Evolutionary conservation across 2,888 invertebrate genomes (phyloP).

Genomic region (Dioctria linearis): DNA sequence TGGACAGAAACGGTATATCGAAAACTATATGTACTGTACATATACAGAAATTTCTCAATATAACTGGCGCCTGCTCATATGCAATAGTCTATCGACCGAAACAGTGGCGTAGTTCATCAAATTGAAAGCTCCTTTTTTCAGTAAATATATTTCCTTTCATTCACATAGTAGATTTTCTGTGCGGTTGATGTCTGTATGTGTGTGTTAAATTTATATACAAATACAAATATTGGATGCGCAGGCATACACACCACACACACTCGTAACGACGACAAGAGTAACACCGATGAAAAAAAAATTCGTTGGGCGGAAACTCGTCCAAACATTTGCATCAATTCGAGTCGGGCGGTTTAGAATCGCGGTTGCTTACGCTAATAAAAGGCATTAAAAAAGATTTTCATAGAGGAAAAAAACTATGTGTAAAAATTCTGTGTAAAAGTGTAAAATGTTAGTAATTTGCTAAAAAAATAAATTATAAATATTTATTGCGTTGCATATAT

Average conservation of each 20-base stretch:
- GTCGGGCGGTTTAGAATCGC: slow-evolving; percentile 67
- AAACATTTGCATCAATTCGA: slow-evolving; percentile 67
- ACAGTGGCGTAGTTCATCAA: slow-evolving; percentile 31
- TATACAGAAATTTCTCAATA: slow-evolving; percentile 26
- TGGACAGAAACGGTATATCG: too few species aligned
- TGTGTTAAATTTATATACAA: slow-evolving; percentile 32
- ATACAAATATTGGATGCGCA: slow-evolving; percentile 23
- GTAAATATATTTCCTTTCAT: slow-evolving; percentile 41
- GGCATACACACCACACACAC: background rate
- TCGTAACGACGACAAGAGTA: background rate
- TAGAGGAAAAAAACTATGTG: background rate
- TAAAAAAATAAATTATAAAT: background rate
- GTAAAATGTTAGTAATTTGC: background rate
- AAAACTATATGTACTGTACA: too few species aligned
- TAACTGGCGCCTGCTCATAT: slow-evolving; percentile 56
- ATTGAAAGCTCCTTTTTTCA: slow-evolving; percentile 29
- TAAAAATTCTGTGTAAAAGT: background rate
- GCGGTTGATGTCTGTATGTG: background rate
- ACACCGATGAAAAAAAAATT: slow-evolving; percentile 33
- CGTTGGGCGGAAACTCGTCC: slow-evolving; percentile 69
- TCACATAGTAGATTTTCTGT: slow-evolving; percentile 18
- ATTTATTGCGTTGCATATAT: background rate
- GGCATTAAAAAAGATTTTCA: background rate
- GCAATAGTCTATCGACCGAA: slow-evolving; percentile 53
- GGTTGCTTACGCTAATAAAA: slow-evolving; percentile 62